Conservation (phyloP, 2,888 invertebrate species). For the Rhorus exstirpatorius region DNA sequence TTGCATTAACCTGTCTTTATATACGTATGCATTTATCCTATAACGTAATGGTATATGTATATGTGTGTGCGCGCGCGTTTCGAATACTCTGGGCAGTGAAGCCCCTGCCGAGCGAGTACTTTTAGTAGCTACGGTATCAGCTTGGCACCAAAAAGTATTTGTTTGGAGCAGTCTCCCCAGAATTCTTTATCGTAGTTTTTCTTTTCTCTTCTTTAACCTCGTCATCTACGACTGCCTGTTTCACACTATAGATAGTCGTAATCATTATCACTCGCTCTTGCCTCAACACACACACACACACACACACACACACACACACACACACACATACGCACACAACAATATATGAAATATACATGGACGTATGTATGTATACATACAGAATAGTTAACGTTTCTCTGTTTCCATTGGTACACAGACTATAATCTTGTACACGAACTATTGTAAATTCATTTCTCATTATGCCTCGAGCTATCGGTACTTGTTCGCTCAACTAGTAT, state of each 20-base stretch:
- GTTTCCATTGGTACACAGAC: background rate
- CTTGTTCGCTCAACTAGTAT: slow-evolving; percentile 5
- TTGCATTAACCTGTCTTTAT: slow-evolving; percentile 54
- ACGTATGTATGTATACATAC: background rate
- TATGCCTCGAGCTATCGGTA: slow-evolving; percentile 6
- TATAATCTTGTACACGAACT: background rate
- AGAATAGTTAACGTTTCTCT: background rate
- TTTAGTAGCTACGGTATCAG: slow-evolving; percentile 20
- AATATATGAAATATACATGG: too few relatives aligned
- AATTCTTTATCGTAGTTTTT: slow-evolving; percentile 1
- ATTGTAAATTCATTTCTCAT: slow-evolving; percentile 20
- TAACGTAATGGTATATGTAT: background rate
- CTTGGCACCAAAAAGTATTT: background rate
- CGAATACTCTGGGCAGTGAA: slow-evolving; percentile 7
- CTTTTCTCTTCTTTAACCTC: background rate
- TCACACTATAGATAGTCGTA: background rate
- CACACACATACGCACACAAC: too few relatives aligned
- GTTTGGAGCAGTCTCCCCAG: background rate
- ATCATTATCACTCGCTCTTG: slow-evolving; percentile 5
- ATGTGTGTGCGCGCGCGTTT: background rate
- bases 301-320: background rate
- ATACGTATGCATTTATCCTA: background rate
- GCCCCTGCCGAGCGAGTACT: slow-evolving; percentile 22
- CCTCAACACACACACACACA: background rate
- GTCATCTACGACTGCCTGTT: background rate